Evolutionary conservation across 92 coral and sea anemone species (phyloP), one percentile per base, ranked within the genome.

Genomic region (Zoanthus sociatus): DNA sequence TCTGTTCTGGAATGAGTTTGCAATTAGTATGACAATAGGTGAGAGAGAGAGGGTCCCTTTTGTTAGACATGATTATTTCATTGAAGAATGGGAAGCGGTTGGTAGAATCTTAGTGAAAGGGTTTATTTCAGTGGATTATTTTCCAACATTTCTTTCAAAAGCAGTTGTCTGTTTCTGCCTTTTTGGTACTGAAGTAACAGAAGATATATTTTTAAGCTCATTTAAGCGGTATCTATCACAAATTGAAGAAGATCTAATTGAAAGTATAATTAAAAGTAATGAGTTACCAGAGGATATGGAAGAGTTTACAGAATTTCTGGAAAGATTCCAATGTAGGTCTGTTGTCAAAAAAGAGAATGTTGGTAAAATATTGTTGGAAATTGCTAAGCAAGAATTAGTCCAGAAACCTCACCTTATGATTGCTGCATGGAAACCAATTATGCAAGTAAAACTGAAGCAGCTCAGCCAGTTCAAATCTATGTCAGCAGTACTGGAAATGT

Each of bases 371-470:
- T 60, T 87, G 31, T 78, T 74, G 32, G 82, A 88, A 20, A 88
- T 88, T 55, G 79, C 33, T 9, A 76, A 81, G 75, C 86, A 88
- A 46, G 90, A 88, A 42, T 58, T 88, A n/a, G 76, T 88, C n/a
- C 87, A 88, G 20, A 88, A 87, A 51, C 91, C 87, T 15, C 91
- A 82, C 56, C 18, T 88, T 17, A 88, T 88, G 91, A 63, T 82
- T 70, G 83, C 83, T 72, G 84, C 91, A 53, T 88, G 87, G 87
- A 79, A 81, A 46, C 83, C 73, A n/a, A 55, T 81, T 42, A 13
- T 72, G 20, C 48, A n/a, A 45, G 33, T 53, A 60, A 44, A 68
- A 7, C 37, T 88, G 6, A 73, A 82, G 87, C 30, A 44, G 32
- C 60, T 17, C 16, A 46, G 20, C 18, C 18, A 69, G 20, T 88